Evolutionary conservation across 2,113 vertebrate species (phyloP).

Genomic region (Tachuris rubrigastra): DNA sequence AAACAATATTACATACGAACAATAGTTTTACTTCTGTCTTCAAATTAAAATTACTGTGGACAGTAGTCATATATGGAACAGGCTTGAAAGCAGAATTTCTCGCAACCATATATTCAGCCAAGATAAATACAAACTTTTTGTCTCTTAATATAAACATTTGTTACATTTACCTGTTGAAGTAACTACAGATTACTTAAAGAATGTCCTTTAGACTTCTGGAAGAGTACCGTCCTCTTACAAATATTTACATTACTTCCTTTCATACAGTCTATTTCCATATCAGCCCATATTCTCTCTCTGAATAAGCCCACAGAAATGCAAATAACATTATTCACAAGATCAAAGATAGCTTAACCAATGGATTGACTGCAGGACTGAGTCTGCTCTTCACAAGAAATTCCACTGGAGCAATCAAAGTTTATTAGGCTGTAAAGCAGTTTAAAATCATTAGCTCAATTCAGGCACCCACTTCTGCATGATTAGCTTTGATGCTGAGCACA

Average conservation of each 20-base stretch:
- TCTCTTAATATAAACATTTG: neutral
- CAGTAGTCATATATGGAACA: neutral
- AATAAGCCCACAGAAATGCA: constrained; percentile 1
- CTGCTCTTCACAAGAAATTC: constrained; percentile 1
- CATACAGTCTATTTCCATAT: neutral
- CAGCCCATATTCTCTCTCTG: neutral
- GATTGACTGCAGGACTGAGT: neutral
- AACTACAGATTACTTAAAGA: neutral
- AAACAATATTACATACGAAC: neutral
- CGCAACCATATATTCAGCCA: neutral
- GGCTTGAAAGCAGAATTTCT: neutral
- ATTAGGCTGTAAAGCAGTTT: constrained; percentile 15
- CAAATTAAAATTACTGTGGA: neutral
- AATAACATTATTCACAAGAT: neutral
- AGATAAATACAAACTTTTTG: constrained; percentile 1
- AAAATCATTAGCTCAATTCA: constrained; percentile 31
- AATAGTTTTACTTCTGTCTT: neutral
- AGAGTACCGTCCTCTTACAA: neutral
- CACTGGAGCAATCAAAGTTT: neutral
- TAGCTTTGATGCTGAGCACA: neutral
- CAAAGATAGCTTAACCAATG: neutral
- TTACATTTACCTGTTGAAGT: constrained; percentile 3
- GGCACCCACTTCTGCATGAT: neutral
- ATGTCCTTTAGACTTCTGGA: neutral
- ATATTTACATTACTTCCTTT: constrained; percentile 2